phyloP scores from a whole-genome alignment of 64 coral and sea anemone genomes.

The Cladopsammia gracilis region DNA sequence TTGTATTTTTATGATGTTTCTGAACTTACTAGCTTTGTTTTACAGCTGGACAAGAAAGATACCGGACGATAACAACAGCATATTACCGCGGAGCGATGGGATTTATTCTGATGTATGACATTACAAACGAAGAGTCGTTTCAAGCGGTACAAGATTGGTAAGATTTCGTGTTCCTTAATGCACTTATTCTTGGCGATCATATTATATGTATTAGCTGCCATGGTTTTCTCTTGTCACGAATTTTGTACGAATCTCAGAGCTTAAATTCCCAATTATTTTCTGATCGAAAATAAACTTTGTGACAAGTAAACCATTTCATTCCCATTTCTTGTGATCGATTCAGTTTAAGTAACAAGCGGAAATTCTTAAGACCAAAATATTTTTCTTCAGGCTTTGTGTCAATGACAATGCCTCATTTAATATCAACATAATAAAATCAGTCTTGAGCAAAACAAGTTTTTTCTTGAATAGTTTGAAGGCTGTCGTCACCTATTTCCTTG shows the following conservation, averaged over 20 bases:
- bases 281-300: not conserved
- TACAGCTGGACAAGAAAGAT: conserved; percentile 98
- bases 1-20: not conserved
- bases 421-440: not conserved
- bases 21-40: conserved; percentile 17
- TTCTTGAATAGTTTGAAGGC: not conserved
- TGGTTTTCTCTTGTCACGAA: not conserved
- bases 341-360: not conserved
- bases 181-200: conserved; percentile 20
- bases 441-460: not conserved
- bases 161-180: conserved; percentile 45
- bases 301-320: not conserved
- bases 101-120: conserved; percentile 99
- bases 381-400: not conserved
- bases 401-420: not conserved
- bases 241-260: not conserved
- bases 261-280: not conserved
- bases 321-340: not conserved
- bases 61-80: conserved; percentile 97
- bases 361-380: not conserved
- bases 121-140: conserved; percentile 99
- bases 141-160: conserved; percentile 98
- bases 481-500: not conserved
- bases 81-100: conserved; percentile 99
- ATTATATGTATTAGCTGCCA: not conserved